Base-by-base conservation (phyloP, 2,888 invertebrate genomes). In the Azorinus chamasolen region DNA sequence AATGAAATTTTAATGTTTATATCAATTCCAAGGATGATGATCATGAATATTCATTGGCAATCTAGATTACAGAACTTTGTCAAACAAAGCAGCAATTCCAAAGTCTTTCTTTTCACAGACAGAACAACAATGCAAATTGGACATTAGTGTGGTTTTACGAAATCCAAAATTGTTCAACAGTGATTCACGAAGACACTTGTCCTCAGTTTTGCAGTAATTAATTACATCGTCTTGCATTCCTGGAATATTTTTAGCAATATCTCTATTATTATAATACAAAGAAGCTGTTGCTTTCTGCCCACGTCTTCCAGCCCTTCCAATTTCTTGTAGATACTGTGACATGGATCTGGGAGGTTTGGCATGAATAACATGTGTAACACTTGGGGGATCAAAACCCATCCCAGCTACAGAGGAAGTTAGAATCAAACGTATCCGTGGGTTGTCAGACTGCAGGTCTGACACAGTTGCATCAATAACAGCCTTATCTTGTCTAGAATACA, bases 321-420 rank as follows among this genome's bases (percentile, higher is more conserved):
- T 75, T 43, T 75, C 79, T 46, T 79, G 74, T 14, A 79, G 25
- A 54, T 74, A 79, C 41, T 70, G 65, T 6, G 74, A 61, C 12
- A 70, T 27, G 45, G 48, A 65, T 43, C 74, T 45, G 48, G 79
- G 79, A 22, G 73, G 79, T 5, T 58, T 66, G 10, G 71, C 20
- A 71, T 72, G 79, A 50, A 79, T 48, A 18, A 79, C 27, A 27
- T 45, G 12, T 12, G 53, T 54, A 10, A 75, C 75, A 59, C 51
- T 65, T 43, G 20, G 22, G 0, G 75, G 71, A 54, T 76, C 72
- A 68, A 75, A 79, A 10, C 79, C 79, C 79, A 79, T 72, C n/a
- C 79, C 79, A 22, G 54, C 16, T 50, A 79, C 54, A 14, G 75
- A 75, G 20, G 75, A 68, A 20, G 75, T 68, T n/a, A 79, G 39